phyloP scores from a whole-genome alignment of 2,888 invertebrate species.

The Hedychridium roseum region DNA sequence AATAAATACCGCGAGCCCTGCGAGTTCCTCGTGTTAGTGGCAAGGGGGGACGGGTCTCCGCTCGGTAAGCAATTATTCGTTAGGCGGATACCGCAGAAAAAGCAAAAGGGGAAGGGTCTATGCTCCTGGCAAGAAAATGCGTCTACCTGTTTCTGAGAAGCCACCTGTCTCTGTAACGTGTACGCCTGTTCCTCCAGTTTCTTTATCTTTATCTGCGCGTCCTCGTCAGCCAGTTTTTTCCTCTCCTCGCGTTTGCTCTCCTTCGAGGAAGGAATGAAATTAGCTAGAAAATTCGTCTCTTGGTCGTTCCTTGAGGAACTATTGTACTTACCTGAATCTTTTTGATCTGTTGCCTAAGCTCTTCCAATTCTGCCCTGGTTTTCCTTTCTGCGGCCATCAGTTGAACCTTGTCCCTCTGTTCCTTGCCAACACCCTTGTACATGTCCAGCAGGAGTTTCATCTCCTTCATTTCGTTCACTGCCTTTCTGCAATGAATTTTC shows the following conservation, averaged over 20 bases:
- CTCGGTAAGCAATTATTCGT: too few relatives aligned
- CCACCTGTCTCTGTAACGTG: slow-evolving; percentile 89
- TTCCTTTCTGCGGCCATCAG: slow-evolving; percentile 95
- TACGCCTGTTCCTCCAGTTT: slow-evolving; percentile 93
- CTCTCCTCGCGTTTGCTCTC: slow-evolving; percentile 91
- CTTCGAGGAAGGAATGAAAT: slow-evolving; percentile 65
- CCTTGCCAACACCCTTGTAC: slow-evolving; percentile 97
- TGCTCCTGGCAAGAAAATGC: slow-evolving; percentile 26
- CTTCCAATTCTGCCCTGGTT: slow-evolving; percentile 88
- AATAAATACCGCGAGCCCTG: too few relatives aligned
- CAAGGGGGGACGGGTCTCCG: too few relatives aligned
- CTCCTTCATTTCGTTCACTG: slow-evolving; percentile 92
- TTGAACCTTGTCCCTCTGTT: slow-evolving; percentile 94
- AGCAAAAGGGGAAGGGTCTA: too few relatives aligned
- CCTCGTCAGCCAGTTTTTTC: slow-evolving; percentile 92
- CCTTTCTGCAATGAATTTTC: slow-evolving; percentile 76
- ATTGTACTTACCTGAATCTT: slow-evolving; percentile 78
- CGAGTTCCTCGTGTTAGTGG: too few relatives aligned
- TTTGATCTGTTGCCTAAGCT: slow-evolving; percentile 84
- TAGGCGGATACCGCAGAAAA: too few relatives aligned
- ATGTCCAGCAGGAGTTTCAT: slow-evolving; percentile 93
- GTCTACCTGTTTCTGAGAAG: slow-evolving; percentile 79
- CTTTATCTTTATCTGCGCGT: slow-evolving; percentile 92
- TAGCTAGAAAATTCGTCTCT: too few relatives aligned
- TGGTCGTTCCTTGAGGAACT: too few relatives aligned